Base-by-base conservation (phyloP, 2,888 invertebrate genomes). In the Perizoma flavofasciatum region DNA sequence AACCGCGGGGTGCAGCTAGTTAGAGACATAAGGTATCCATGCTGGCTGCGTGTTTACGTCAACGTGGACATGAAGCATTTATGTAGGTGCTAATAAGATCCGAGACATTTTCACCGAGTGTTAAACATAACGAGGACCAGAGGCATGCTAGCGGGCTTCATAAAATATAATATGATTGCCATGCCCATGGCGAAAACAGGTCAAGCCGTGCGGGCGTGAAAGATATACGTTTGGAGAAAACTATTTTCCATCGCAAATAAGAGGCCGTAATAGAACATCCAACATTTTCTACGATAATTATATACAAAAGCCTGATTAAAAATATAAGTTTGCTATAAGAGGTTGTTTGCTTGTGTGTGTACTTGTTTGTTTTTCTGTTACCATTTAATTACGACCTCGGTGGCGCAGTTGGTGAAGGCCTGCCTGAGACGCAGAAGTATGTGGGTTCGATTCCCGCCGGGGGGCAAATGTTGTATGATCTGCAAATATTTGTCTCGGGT, bases 111-210 rank as follows among this genome's bases (percentile, higher is more conserved):
- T 73, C 70, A 72, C 72, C 76, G 78, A 82, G 78, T 79, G 82
- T 78, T 74, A 75, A 78, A 78, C 78, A 81, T 84, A 82, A 85
- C 80, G 76, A 75, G 74, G 79, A 81, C 79, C 79, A 79, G 75
- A 79, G 81, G 81, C 81, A 79, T 82, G 79, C 81, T 81, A 73
- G 78, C 78, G 78, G 73, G 81, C 77, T 77, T 82, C 87, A 86
- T 89, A 88, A 90, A 89, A 89, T 89, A 88, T 90, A 89, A 90
- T 86, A 88, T 89, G 88, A 85, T 79, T 79, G 82, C 80, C 78
- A 65, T 66, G 77, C 63, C 77, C 76, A 75, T 77, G 75, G 76
- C 77, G 77, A 74, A 83, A 85, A 77, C 79, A 76, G 84, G 83
- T 81, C 82, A 81, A 62, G 75, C 66, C 66, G 61, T 63, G 65